phyloP scores from a whole-genome alignment of 2,113 vertebrate genomes.

The Dasypus novemcinctus region DNA sequence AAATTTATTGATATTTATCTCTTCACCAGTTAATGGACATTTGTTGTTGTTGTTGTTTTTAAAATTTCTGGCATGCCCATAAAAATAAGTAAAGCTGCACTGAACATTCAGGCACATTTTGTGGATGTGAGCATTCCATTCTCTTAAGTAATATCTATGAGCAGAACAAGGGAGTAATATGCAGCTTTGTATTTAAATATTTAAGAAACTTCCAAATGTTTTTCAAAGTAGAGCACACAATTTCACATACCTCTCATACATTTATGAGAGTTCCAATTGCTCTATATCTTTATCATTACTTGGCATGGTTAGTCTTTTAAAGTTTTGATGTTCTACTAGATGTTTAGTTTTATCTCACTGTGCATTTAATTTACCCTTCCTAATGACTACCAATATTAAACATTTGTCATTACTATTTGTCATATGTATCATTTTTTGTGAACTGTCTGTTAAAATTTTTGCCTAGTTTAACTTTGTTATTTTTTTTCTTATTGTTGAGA shows the following conservation, averaged over 20 bases:
- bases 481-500: too few relatives aligned
- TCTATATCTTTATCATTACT: not conserved
- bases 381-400: not conserved
- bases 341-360: too few relatives aligned
- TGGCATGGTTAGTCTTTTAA: not conserved
- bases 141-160: not conserved
- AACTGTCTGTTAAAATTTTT: not conserved
- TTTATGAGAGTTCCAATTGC: not conserved
- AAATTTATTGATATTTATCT: not conserved
- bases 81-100: not conserved
- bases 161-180: not conserved
- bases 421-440: not conserved
- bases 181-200: not conserved
- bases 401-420: not conserved
- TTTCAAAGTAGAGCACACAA: not conserved
- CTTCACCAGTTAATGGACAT: not conserved
- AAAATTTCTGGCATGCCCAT: not conserved
- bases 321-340: not conserved
- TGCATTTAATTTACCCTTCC: not conserved
- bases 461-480: not conserved
- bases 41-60: not conserved
- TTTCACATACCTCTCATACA: not conserved
- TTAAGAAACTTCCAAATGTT: not conserved
- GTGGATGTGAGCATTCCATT: not conserved
- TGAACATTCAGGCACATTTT: not conserved